Evolutionary conservation across 92 coral and sea anemone species (phyloP).

Genomic region (Pocillopora grandis): DNA sequence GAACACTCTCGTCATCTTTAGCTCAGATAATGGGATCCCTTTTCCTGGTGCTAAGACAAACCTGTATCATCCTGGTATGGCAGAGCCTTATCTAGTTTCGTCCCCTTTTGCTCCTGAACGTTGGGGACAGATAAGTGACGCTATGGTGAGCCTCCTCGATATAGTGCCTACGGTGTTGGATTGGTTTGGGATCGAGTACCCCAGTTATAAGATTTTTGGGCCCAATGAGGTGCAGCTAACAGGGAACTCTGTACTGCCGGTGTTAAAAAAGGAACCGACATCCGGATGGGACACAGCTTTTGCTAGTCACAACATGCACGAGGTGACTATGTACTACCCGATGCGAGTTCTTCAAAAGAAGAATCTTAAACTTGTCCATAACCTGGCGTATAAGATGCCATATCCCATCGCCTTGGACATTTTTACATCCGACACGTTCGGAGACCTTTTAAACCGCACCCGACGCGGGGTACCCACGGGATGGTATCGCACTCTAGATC

Average conservation of each 20-base stretch:
- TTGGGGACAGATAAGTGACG: constrained; percentile 78
- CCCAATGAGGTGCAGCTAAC: constrained; percentile 70
- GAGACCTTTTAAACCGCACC: constrained; percentile 86
- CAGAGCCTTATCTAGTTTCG: constrained; percentile 84
- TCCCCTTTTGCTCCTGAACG: constrained; percentile 75
- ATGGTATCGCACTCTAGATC: constrained; percentile 73
- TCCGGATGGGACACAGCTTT: constrained; percentile 88
- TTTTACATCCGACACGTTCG: constrained; percentile 73
- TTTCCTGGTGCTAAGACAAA: constrained; percentile 90
- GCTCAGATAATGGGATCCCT: constrained; percentile 95
- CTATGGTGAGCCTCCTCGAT: constrained; percentile 88
- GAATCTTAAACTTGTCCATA: constrained; percentile 77
- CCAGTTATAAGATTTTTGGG: constrained; percentile 70
- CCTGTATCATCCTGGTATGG: constrained; percentile 90
- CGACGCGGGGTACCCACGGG: constrained; percentile 68
- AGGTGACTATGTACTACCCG: constrained; percentile 89
- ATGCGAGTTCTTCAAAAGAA: constrained; percentile 84
- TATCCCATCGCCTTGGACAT: constrained; percentile 93
- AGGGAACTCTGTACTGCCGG: constrained; percentile 76
- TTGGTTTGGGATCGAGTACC: constrained; percentile 86
- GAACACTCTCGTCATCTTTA: constrained; percentile 79
- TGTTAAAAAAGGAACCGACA: constrained; percentile 57
- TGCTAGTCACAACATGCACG: constrained; percentile 92
- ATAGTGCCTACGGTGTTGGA: constrained; percentile 86
- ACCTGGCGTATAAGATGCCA: constrained; percentile 87